Evolutionary conservation across 1,140 invertebrate species (phyloP).

Genomic region (Steinernema feltiae): DNA sequence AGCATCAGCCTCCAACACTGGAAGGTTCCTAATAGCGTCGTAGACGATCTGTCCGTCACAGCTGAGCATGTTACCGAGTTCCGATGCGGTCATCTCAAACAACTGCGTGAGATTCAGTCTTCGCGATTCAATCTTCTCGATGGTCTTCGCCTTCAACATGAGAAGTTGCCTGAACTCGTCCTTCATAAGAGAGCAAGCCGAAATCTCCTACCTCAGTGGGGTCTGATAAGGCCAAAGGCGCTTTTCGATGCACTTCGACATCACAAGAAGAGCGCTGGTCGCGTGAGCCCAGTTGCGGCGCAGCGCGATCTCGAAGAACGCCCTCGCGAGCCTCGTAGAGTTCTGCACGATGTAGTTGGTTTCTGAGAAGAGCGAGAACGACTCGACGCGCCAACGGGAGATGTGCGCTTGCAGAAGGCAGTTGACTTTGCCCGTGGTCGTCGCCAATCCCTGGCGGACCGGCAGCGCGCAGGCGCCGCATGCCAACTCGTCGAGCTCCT

Average conservation of each 20-base stretch:
- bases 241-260: constrained; percentile 73
- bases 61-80: constrained; percentile 67
- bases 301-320: constrained; percentile 86
- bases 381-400: constrained; percentile 42
- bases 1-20: constrained; percentile 73
- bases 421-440: constrained; percentile 90
- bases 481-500: constrained; percentile 75
- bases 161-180: constrained; percentile 39
- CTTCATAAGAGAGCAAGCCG: background rate
- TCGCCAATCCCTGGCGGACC: constrained; percentile 74
- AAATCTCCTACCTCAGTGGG: constrained; percentile 72
- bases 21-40: constrained; percentile 77
- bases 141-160: constrained; percentile 68
- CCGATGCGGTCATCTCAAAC: constrained; percentile 76
- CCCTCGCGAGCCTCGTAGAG: constrained; percentile 76
- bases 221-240: constrained; percentile 80
- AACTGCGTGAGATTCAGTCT: constrained; percentile 71
- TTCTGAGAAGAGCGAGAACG: constrained; percentile 50
- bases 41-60: constrained; percentile 64
- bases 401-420: constrained; percentile 71
- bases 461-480: constrained; percentile 70
- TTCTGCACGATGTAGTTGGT: constrained; percentile 66
- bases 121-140: constrained; percentile 74
- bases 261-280: constrained; percentile 70
- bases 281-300: constrained; percentile 80